Base-by-base conservation (phyloP, 2,888 invertebrate genomes). In the Camptogramma bilineatum region DNA sequence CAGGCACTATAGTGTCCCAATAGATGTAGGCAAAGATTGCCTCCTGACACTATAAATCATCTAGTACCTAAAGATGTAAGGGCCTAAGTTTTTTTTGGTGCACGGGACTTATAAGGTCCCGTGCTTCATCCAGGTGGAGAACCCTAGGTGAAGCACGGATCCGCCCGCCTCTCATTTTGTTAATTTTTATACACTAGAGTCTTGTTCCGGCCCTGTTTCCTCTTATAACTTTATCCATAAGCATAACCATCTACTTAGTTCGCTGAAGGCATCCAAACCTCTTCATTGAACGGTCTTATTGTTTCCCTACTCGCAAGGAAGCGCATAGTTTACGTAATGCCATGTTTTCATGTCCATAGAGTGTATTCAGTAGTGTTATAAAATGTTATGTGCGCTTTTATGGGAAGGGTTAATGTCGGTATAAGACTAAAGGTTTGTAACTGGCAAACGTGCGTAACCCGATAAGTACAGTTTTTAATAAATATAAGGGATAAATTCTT, bases 201-300 rank as follows among this genome's bases (percentile, higher is more conserved):
- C 13, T 39, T 0, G 3, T 13, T 13, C 34, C 34, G 13, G 13
- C 16, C 5, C 48, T 18, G 34, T 52, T 46, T 13, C 17, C 18
- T 48, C 28, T 48, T 13, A 47, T 48, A 19, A 34, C 19, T 34
- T 44, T 34, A 13, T 21, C 48, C 17, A 52, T 44, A 56, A 54
- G 47, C 59, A 58, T 44, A 59, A 28, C 48, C 50, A 59, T 34
- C 24, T 34, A 58, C 42, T 48, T 24, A 34, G 46, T 28, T 60
- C 46, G 52, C 39, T 46, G 10, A 13, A 39, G 18, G 66, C 68
- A 61, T 68, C 47, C 50, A 58, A 68, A 65, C 42, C 46, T 52
- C 59, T 65, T 65, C 56, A 68, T 69, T 65, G 63, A 50, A 62
- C 47, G 24, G 52, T 56, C 52, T 47, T 52, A 56, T 60, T 60